Conservation (phyloP, 2,888 invertebrate genomes). For the Schizaphis graminum region DNA sequence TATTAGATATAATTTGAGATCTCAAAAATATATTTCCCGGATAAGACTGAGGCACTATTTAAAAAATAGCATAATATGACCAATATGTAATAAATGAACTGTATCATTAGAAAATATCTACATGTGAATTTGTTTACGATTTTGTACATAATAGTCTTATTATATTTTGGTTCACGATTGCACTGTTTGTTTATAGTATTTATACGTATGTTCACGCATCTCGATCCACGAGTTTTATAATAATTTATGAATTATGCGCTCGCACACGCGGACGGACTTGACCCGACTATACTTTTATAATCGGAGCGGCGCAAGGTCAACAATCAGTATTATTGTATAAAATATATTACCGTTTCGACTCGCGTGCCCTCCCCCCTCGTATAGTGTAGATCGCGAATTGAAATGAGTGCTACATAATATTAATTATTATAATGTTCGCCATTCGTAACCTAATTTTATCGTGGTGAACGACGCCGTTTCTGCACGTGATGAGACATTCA, state of each 20-base stretch:
- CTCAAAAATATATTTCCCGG: neutral
- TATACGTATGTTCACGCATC: neutral
- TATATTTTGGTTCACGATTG: neutral
- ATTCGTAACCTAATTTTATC: neutral
- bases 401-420: neutral
- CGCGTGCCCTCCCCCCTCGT: neutral
- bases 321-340: neutral
- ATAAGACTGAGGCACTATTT: neutral
- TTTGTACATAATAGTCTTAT: neutral
- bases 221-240: neutral
- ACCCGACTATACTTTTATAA: neutral
- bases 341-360: neutral
- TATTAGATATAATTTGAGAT: neutral
- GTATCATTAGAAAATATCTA: too few species aligned
- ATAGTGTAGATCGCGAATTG: neutral
- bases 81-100: too few species aligned
- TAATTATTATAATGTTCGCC: neutral
- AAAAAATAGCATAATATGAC: neutral
- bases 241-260: neutral
- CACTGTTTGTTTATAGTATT: neutral
- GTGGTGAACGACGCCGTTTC: neutral
- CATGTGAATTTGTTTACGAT: too few species aligned
- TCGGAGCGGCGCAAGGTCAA: neutral
- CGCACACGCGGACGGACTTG: neutral
- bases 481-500: conserved; percentile 2